phyloP scores from a whole-genome alignment of 92 coral and sea anemone species.

The Palythoa caribaeorum region DNA sequence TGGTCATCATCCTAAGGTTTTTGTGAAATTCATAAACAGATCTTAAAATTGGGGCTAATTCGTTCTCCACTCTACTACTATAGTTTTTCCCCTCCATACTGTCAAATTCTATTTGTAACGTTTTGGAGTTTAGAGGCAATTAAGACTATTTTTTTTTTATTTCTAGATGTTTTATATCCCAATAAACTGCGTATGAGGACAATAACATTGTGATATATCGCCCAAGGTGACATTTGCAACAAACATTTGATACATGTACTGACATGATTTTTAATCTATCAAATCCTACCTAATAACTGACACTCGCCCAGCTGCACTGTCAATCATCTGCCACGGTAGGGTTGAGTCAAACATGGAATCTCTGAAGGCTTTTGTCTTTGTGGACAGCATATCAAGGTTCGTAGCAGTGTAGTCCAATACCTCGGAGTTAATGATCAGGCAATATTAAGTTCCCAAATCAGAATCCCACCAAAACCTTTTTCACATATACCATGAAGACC shows the following conservation, averaged over 20 bases:
- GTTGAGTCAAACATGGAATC: slow-evolving; percentile 85
- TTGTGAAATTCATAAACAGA: neutral
- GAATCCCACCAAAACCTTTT: too few relatives aligned
- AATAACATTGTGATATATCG: too few relatives aligned
- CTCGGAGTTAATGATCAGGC: slow-evolving; percentile 19
- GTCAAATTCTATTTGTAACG: too few relatives aligned
- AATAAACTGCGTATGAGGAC: too few relatives aligned
- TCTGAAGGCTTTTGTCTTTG: slow-evolving; percentile 73
- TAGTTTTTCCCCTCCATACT: neutral
- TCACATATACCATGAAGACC: too few relatives aligned
- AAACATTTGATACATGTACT: too few relatives aligned
- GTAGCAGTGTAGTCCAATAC: slow-evolving; percentile 73
- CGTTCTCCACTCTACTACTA: neutral
- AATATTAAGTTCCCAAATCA: neutral
- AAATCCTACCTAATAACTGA: slow-evolving; percentile 75
- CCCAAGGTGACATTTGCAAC: too few relatives aligned
- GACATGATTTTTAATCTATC: neutral
- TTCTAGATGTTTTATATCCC: too few relatives aligned
- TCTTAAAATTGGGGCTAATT: neutral
- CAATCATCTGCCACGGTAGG: slow-evolving; percentile 93
- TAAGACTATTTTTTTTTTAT: too few relatives aligned
- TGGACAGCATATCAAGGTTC: slow-evolving; percentile 65
- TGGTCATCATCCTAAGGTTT: neutral
- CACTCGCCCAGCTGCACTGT: slow-evolving; percentile 95
- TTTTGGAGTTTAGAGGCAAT: too few relatives aligned